A percentile compares a stretch with the other conserved stretches of the same genome.
Evolutionary conservation across 2,113 vertebrate genomes (phyloP).

Genomic region (Pterocles burchelli): DNA sequence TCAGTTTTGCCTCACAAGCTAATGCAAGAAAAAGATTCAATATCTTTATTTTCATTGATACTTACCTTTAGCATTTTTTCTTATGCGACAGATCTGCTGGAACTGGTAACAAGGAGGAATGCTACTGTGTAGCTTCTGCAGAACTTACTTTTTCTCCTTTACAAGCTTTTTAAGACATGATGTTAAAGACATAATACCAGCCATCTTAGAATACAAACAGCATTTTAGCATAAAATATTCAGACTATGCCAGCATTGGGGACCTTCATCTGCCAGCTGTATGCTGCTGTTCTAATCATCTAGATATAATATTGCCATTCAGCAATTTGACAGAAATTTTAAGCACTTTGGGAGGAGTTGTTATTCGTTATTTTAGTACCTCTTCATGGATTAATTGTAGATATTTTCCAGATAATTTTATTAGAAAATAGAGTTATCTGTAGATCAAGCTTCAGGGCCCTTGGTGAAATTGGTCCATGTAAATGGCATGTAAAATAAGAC

Average conservation of each 20-base stretch:
- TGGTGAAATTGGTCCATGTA: neutral
- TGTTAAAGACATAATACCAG: neutral
- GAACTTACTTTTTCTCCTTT: neutral
- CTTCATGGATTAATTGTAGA: neutral
- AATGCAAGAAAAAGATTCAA: neutral
- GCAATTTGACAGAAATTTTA: neutral
- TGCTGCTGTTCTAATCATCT: neutral
- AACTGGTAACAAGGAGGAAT: neutral
- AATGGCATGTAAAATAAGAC: neutral
- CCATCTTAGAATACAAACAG: neutral
- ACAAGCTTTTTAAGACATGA: neutral
- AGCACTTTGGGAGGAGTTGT: neutral
- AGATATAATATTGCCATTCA: neutral
- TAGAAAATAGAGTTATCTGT: conserved; percentile 2
- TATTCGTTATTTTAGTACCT: neutral
- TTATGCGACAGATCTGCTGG: neutral
- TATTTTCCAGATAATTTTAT: conserved; percentile 24
- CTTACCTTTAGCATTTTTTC: neutral
- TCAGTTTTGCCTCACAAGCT: neutral
- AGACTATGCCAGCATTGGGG: neutral
- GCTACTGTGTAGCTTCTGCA: neutral
- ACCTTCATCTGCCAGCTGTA: neutral
- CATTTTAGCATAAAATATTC: neutral
- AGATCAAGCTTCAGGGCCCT: neutral
- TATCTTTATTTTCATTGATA: neutral